Evolutionary conservation across 2,113 vertebrate species (phyloP).

Genomic region (Megaceryle maxima): DNA sequence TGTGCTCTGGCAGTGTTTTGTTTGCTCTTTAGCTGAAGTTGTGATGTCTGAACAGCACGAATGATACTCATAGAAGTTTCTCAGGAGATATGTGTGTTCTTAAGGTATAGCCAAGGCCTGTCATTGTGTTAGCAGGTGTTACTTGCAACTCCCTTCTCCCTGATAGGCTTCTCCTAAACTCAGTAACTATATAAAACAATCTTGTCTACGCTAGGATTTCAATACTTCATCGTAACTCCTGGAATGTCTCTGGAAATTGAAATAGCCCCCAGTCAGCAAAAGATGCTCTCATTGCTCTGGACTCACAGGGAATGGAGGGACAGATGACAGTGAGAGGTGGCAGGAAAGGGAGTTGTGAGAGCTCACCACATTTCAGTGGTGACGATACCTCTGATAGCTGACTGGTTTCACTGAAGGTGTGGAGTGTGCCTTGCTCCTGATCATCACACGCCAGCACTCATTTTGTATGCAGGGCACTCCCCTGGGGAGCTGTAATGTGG

Average conservation of each 20-base stretch:
- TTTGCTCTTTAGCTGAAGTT: background rate
- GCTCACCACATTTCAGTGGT: background rate
- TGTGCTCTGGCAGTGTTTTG: background rate
- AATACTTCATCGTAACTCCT: background rate
- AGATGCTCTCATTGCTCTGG: background rate
- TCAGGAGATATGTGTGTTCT: background rate
- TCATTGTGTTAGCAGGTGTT: background rate
- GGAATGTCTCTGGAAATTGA: background rate
- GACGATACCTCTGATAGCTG: background rate
- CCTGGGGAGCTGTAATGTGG: background rate
- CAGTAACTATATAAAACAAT: background rate
- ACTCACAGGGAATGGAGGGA: background rate
- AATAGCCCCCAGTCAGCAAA: background rate
- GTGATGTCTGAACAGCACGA: background rate
- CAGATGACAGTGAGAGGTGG: background rate
- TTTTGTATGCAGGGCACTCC: background rate
- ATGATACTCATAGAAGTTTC: background rate
- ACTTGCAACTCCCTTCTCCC: background rate
- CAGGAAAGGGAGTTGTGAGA: background rate
- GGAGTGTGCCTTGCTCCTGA: background rate
- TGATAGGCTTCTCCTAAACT: background rate
- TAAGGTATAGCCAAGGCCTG: background rate
- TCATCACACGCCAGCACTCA: background rate
- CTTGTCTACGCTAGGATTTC: background rate
- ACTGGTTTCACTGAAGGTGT: background rate